These are phyloP conservation scores for Himalopsyche tibetana DNA, from an alignment of 2,888 invertebrate genomes.

Conservation along the genomic window DNA sequence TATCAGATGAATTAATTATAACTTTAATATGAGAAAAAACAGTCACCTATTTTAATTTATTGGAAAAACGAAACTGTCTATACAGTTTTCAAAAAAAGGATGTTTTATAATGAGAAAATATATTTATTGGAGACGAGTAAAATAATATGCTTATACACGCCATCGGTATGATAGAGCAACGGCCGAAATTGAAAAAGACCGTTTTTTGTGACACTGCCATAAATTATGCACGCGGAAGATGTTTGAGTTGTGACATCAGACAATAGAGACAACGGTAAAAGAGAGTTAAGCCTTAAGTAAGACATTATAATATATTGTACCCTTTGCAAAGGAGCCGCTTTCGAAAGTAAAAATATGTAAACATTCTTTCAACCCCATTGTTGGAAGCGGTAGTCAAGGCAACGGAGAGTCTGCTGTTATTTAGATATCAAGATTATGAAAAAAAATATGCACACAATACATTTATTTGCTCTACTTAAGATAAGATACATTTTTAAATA, in stretches of 20 bases:
- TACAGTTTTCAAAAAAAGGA: too few relatives aligned
- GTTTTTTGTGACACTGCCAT: background rate
- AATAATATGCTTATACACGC: too few relatives aligned
- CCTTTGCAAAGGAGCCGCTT: conserved; percentile 8
- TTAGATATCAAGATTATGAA: background rate
- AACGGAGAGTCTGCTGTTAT: background rate
- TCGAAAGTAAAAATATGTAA: conserved; percentile 21
- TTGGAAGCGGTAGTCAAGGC: conserved; percentile 10
- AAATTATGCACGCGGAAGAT: conserved; percentile 22
- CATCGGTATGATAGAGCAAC: too few relatives aligned
- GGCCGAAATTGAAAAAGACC: background rate
- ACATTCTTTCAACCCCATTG: background rate
- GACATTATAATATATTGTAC: background rate
- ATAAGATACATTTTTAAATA: too few relatives aligned
- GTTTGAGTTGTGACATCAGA: background rate
- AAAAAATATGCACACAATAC: too few relatives aligned
- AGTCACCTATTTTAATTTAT: too few relatives aligned
- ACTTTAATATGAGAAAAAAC: too few relatives aligned
- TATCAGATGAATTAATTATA: too few relatives aligned
- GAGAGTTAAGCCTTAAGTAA: background rate
- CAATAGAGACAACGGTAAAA: conserved; percentile 15
- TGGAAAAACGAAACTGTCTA: too few relatives aligned
- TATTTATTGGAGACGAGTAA: too few relatives aligned
- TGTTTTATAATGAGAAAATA: too few relatives aligned
- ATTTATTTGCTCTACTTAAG: too few relatives aligned